Percentiles rank a stretch among this genome's conserved stretches.
These are phyloP conservation scores for Albula glossodonta DNA, from an alignment of 2,113 vertebrate genomes.

Conservation along the genomic window DNA sequence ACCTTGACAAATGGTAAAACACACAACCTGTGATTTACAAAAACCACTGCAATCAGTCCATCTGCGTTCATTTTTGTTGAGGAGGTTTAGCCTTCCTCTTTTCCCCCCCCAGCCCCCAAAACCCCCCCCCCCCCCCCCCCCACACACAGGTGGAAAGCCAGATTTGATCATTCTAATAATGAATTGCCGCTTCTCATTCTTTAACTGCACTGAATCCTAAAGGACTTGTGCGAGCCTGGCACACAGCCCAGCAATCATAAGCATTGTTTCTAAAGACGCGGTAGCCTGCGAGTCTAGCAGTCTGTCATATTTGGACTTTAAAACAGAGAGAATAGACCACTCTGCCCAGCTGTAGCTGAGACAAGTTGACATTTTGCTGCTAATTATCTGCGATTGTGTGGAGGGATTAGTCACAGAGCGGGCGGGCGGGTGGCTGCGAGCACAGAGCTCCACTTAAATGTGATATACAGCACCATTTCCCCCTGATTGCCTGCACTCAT, in stretches of 20 bases:
- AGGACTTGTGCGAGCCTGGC: not conserved
- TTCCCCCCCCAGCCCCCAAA: no score
- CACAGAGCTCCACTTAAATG: not conserved
- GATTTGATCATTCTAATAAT: not conserved
- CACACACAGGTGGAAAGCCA: no score
- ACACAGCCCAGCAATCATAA: not conserved
- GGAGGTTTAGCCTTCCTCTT: no score
- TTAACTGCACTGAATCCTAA: not conserved
- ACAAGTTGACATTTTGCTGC: not conserved
- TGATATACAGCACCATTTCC: not conserved
- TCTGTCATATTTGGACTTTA: not conserved
- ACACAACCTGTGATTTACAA: no score
- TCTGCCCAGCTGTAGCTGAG: not conserved
- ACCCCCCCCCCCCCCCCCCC: no score
- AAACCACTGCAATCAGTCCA: no score
- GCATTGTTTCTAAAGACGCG: not conserved
- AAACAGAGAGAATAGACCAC: not conserved
- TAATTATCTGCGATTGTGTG: not conserved
- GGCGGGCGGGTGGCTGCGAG: not conserved
- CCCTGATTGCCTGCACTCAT: not conserved
- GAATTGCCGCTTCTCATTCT: not conserved
- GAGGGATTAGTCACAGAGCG: not conserved
- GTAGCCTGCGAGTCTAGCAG: not conserved
- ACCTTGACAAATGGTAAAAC: no score
- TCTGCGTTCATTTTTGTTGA: no score